Percentiles rank a stretch among this genome's conserved stretches.
These are phyloP conservation scores for Lacanobia oleracea DNA, from an alignment of 2,888 invertebrate species.

Conservation along the genomic window DNA sequence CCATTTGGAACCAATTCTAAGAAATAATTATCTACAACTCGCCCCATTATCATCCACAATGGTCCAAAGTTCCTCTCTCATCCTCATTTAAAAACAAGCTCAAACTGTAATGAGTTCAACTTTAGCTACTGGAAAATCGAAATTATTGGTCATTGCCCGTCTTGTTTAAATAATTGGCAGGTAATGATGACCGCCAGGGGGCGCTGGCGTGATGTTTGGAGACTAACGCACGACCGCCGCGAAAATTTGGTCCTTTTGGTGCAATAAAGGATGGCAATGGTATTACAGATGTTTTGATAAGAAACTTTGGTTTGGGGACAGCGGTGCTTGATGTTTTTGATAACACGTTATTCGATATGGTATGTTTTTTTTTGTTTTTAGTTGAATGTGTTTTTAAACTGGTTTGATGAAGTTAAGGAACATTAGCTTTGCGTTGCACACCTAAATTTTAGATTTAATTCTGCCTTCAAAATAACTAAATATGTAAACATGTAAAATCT, in stretches of 20 bases:
- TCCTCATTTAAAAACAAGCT: slow-evolving; percentile 16
- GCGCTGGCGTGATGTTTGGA: slow-evolving; percentile 30
- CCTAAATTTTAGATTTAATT: not conserved
- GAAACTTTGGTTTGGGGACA: not conserved
- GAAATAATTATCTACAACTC: not conserved
- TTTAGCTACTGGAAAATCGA: slow-evolving; percentile 64
- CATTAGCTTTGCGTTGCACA: not conserved
- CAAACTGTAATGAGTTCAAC: slow-evolving; percentile 27
- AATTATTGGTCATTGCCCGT: slow-evolving; percentile 58
- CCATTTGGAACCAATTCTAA: not conserved
- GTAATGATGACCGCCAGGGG: slow-evolving; percentile 70
- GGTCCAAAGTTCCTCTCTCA: not conserved
- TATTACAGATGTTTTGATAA: slow-evolving; percentile 14
- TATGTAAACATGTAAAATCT: not conserved
- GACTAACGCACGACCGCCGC: not conserved
- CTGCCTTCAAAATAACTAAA: not conserved
- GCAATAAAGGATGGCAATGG: not conserved
- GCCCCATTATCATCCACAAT: not conserved
- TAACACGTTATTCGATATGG: not conserved
- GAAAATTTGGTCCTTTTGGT: slow-evolving; percentile 10
- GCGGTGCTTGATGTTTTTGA: not conserved
- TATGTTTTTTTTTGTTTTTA: too few species aligned
- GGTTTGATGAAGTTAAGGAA: too few species aligned
- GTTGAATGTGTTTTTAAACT: too few species aligned
- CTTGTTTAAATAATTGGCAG: slow-evolving; percentile 81